These are phyloP conservation scores for Drosophila triauraria DNA, from an alignment of 1,140 invertebrate genomes.

Conservation along the genomic window DNA sequence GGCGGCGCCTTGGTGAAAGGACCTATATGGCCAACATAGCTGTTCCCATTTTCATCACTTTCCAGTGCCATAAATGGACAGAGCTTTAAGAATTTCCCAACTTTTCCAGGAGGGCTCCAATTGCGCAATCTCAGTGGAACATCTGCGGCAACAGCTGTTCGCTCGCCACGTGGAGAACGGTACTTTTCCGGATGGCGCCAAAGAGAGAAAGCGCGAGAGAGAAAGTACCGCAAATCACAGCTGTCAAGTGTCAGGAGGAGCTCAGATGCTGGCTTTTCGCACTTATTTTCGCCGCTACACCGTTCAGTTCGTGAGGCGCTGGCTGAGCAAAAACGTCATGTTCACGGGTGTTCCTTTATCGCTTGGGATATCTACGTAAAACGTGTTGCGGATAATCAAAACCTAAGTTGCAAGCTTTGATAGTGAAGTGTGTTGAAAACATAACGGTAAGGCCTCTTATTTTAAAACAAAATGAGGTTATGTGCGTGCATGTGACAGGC, in stretches of 20 bases:
- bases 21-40: constrained; percentile 31
- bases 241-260: constrained; percentile 59
- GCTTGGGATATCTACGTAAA: constrained; percentile 23
- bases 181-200: constrained; percentile 58
- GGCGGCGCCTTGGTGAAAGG: constrained; percentile 7
- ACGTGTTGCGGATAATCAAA: constrained; percentile 46
- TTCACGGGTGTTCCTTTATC: constrained; percentile 29
- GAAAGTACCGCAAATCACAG: constrained; percentile 60
- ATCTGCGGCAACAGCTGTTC: constrained; percentile 59
- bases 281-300: constrained; percentile 6
- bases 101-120: neutral
- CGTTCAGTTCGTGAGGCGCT: constrained; percentile 73
- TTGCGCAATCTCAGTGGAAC: constrained; percentile 21
- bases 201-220: constrained; percentile 44
- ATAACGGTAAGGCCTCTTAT: neutral
- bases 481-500: constrained; percentile 39
- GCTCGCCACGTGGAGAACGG: constrained; percentile 48
- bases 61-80: constrained; percentile 43
- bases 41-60: constrained; percentile 37
- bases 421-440: constrained; percentile 8
- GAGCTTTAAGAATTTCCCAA: constrained; percentile 15
- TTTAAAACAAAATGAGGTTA: neutral
- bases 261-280: constrained; percentile 64
- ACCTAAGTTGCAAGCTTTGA: constrained; percentile 4
- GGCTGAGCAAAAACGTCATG: constrained; percentile 64